These are phyloP conservation scores for Crotalus tigris DNA, from an alignment of 2,113 vertebrate species.

Conservation along the genomic window DNA sequence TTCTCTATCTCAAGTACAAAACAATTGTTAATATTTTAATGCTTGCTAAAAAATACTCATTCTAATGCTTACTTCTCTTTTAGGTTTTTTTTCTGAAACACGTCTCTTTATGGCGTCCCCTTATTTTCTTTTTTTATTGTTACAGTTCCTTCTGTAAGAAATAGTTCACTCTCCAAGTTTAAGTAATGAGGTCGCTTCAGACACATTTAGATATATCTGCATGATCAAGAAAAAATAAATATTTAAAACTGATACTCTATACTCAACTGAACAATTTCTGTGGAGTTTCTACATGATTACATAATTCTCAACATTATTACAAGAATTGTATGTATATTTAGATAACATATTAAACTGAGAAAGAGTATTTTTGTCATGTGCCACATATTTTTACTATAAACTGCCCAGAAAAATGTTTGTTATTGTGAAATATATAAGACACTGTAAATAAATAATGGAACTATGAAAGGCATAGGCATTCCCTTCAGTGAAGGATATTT, in stretches of 20 bases:
- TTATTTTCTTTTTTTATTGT: conserved; percentile 42
- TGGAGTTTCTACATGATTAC: conserved; percentile 1
- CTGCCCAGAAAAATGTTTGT: not conserved
- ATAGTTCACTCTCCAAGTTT: conserved; percentile 42
- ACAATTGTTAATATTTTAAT: conserved; percentile 6
- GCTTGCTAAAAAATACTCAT: conserved; percentile 19
- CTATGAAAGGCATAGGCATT: not conserved
- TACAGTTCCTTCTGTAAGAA: conserved; percentile 45
- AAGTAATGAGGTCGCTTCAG: conserved; percentile 49
- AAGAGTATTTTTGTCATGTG: not conserved
- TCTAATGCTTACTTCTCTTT: conserved; percentile 1
- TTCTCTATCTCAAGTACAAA: not conserved
- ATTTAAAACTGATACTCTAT: not conserved
- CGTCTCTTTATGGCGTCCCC: conserved; percentile 55
- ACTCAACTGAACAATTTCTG: not conserved
- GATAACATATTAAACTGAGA: not conserved
- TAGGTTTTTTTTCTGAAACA: conserved; percentile 27
- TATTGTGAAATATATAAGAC: not conserved
- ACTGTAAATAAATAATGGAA: not conserved
- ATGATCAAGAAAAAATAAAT: conserved; percentile 25
- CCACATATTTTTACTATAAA: not conserved
- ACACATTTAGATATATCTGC: conserved; percentile 7
- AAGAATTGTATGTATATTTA: not conserved
- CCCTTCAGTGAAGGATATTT: not conserved
- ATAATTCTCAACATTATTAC: not conserved